Evolutionary conservation across 1,140 invertebrate species (phyloP), one percentile per base, ranked within the genome.

Genomic region (Riptortus pedestris): DNA sequence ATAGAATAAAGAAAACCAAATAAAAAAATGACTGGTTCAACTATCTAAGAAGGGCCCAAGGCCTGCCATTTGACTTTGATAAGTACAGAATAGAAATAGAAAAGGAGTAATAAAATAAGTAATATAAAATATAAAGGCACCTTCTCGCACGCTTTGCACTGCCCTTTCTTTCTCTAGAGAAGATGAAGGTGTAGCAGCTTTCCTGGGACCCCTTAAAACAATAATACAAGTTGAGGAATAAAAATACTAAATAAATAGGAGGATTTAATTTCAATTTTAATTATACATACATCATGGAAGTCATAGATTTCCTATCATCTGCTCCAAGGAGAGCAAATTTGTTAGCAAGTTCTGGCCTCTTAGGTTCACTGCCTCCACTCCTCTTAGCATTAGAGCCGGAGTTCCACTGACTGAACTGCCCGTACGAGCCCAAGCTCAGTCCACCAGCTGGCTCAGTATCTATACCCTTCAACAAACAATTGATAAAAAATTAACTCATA

Each of bases 141-240:
- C 33, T n/a, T 62, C 33, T 47, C 26, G 43, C 22, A 65, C 29
- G n/a, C 55, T 26, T 59, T 52, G 27, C 1, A 31, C 24, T 2
- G 48, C 52, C 1, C 63, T 28, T 11, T 59, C 63, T n/a, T 45
- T 64, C 33, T 64, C 55, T 11, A 59, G 52, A 0, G 63, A 59
- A 16, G 55, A 29, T 45, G 55, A 64, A 43, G 48, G 48, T 18
- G 51, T 29, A 43, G 29, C n/a, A 18, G 20, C 60, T 24, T 33
- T 63, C 52, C 20, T 59, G 5, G 7, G 48, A 24, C 31, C 31
- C n/a, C n/a, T n/a, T n/a, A n/a, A n/a, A n/a, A n/a, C n/a, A n/a
- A n/a, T n/a, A n/a, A n/a, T n/a, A n/a, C n/a, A n/a, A n/a, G n/a
- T n/a, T 38, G 14, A 38, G 31, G 31, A 38, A 38, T 5, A 14